Evolutionary conservation across 2,888 invertebrate species (phyloP).

Genomic region (Prostheceraeus crozeri): DNA sequence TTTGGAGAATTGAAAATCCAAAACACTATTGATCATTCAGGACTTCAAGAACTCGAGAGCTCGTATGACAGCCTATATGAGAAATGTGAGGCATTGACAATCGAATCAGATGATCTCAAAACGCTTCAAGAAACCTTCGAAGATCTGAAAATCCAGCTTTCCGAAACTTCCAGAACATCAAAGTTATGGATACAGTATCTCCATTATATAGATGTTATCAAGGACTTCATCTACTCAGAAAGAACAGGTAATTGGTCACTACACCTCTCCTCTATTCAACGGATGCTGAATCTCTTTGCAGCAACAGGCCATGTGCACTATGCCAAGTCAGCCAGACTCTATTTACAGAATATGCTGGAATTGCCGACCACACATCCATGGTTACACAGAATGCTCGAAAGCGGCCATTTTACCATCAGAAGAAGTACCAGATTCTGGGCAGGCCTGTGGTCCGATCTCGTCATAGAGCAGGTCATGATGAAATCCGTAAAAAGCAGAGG

Average conservation of each 20-base stretch:
- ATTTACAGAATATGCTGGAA: slow-evolving; percentile 54
- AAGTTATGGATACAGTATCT: slow-evolving; percentile 11
- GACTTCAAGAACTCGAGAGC: slow-evolving; percentile 1
- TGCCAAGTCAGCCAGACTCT: slow-evolving; percentile 49
- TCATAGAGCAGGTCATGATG: too few species aligned
- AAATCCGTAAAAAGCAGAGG: too few species aligned
- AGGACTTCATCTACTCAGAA: neutral
- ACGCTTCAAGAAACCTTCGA: too few species aligned
- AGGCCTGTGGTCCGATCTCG: too few species aligned
- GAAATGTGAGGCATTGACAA: neutral
- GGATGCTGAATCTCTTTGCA: slow-evolving; percentile 43
- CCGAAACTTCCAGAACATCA: too few species aligned
- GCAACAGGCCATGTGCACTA: slow-evolving; percentile 52
- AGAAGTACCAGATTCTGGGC: too few species aligned
- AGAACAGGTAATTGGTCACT: slow-evolving; percentile 43
- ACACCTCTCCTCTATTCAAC: slow-evolving; percentile 39
- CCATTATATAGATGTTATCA: neutral
- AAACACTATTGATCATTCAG: too few species aligned
- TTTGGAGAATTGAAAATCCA: neutral
- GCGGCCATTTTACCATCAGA: too few species aligned
- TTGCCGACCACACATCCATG: slow-evolving; percentile 36
- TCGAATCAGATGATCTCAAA: neutral
- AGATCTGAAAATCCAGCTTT: neutral
- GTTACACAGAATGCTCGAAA: too few species aligned
- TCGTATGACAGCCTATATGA: slow-evolving; percentile 6